phyloP scores from a whole-genome alignment of 2,888 invertebrate genomes.

The Drosophila villosipedis region DNA sequence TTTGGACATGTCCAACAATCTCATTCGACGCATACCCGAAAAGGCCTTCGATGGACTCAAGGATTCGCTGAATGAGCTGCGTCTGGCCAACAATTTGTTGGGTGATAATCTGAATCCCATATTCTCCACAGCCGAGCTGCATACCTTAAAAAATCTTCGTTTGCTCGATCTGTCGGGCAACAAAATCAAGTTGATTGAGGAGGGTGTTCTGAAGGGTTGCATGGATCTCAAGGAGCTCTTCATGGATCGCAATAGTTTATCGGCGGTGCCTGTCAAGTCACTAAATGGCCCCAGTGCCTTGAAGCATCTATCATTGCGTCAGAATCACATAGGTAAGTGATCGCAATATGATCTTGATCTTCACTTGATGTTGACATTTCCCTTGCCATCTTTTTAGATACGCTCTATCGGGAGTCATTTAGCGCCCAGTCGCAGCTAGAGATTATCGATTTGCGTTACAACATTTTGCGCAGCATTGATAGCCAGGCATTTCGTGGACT shows the following conservation, averaged over 20 bases:
- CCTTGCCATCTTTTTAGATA: constrained; percentile 85
- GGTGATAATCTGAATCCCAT: constrained; percentile 96
- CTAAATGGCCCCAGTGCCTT: constrained; percentile 92
- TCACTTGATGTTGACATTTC: background rate
- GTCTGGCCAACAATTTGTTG: constrained; percentile 92
- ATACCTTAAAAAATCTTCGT: constrained; percentile 90
- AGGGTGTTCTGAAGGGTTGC: constrained; percentile 94
- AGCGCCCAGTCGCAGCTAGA: constrained; percentile 89
- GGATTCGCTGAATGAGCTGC: constrained; percentile 89
- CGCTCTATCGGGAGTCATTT: constrained; percentile 90
- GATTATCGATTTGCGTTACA: constrained; percentile 92
- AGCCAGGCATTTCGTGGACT: constrained; percentile 91
- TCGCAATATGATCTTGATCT: background rate
- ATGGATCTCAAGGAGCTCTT: constrained; percentile 91
- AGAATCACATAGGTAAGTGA: constrained; percentile 91
- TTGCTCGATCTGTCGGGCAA: constrained; percentile 93
- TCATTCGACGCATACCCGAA: constrained; percentile 92
- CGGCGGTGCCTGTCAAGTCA: constrained; percentile 90
- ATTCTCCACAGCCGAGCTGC: constrained; percentile 94
- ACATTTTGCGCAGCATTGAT: constrained; percentile 91
- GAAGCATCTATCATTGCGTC: constrained; percentile 90
- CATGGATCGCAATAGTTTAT: constrained; percentile 92
- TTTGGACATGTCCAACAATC: constrained; percentile 93
- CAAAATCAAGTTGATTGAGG: constrained; percentile 92
- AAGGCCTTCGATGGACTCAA: constrained; percentile 89